Conservation (phyloP, 2,797 vertebrate genomes). For the Natrix natrix region DNA sequence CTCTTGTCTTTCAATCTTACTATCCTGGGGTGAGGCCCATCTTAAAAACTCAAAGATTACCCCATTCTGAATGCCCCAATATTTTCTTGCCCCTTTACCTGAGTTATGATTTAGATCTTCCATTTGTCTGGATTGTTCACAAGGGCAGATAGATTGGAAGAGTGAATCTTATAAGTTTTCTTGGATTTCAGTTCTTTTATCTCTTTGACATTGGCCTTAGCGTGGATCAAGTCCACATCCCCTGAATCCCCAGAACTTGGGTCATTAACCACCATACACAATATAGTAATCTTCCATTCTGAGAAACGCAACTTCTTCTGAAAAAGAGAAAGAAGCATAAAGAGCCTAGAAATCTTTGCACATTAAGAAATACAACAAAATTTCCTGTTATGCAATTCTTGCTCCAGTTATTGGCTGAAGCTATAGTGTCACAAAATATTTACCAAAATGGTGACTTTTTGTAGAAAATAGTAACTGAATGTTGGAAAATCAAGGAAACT, state of each 20-base stretch:
- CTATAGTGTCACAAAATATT: neutral
- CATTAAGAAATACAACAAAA: neutral
- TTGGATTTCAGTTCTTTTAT: neutral
- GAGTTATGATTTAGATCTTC: neutral
- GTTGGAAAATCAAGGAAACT: neutral
- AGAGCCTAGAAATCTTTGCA: neutral
- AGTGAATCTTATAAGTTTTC: neutral
- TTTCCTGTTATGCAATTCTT: neutral
- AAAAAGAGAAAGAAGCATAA: neutral
- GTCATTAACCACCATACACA: neutral
- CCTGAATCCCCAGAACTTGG: neutral
- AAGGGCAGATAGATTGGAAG: neutral
- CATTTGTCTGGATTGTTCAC: neutral
- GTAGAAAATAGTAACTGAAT: neutral
- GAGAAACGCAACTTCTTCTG: no score
- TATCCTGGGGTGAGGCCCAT: neutral
- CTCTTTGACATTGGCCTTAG: neutral
- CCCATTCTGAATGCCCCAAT: neutral
- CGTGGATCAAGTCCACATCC: neutral
- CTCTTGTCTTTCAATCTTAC: conserved; percentile 9
- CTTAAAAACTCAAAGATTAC: conserved; percentile 7
- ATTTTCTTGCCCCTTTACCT: neutral
- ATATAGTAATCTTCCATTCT: neutral
- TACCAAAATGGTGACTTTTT: neutral
- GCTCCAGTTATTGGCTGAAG: neutral